Base-by-base conservation (phyloP, 2,888 invertebrate genomes). In the Willowsia nigromaculata region DNA sequence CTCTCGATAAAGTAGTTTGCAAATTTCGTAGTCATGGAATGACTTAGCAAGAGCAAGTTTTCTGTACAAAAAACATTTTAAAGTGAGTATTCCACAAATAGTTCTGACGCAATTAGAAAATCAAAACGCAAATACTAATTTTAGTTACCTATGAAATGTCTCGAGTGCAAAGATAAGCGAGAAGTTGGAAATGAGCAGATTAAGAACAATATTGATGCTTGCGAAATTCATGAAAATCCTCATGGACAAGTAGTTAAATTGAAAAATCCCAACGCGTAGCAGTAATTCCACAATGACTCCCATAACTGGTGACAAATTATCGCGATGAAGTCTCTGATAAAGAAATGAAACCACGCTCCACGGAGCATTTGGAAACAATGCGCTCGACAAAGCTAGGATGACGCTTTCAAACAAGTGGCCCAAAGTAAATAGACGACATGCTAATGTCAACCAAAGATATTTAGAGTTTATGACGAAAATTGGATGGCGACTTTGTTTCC, bases 141-240 rank as follows among this genome's bases (percentile, higher is more conserved):
- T n/a, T n/a, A n/a, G n/a, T 56, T 65, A 65, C 65, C 65, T 65
- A 30, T 65, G 65, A 65, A 65, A 65, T 13, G 30, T 27, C 11
- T 15, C 5, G 5, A 65, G 27, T 11, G 13, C 6, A 5, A 15
- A 65, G 9, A n/a, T 30, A 1, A 65, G 4, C 3, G 18, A 30
- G 30, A 30, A 30, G 22, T 27, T 65, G 9, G 65, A 65, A 6
- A 33, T 33, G 1, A 65, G 22, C 5, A 65, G 65, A 30, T 65
- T 65, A 9, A 65, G 27, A 1, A 65, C 30, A 33, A 65, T 65
- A 15, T 65, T 65, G 15, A 65, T 65, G 5, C 30, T 65, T 11
- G 65, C 65, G 13, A 65, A 65, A 33, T 65, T 65, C 30, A 30
- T 15, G n/a, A 65, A 65, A 4, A 65, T n/a, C 30, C 33, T 27